A percentile compares a stretch with the other conserved stretches of the same genome.
Evolutionary conservation across 2,797 vertebrate species (phyloP).

Genomic region (Rhinatrema bivittatum): DNA sequence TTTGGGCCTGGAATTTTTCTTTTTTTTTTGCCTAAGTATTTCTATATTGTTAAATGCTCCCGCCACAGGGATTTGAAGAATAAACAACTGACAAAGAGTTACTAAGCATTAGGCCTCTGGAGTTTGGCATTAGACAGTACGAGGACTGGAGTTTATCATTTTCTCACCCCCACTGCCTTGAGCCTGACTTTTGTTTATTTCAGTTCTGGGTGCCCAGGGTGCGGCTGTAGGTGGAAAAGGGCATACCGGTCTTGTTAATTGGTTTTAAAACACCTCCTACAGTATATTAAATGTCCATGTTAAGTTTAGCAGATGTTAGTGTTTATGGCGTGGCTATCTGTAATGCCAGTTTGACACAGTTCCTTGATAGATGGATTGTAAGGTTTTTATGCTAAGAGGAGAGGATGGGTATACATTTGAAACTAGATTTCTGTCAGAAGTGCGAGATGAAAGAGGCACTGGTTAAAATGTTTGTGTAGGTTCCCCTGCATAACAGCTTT

Average conservation of each 20-base stretch:
- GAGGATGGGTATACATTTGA: no score
- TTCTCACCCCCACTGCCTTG: conserved; percentile 17
- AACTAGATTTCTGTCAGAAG: no score
- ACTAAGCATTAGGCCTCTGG: conserved; percentile 13
- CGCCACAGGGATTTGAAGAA: conserved; percentile 18
- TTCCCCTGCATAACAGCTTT: no score
- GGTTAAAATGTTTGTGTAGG: no score
- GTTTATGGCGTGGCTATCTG: conserved; percentile 6
- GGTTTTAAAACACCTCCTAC: no score
- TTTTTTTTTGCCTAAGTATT: conserved; percentile 42
- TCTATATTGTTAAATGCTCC: conserved; percentile 38
- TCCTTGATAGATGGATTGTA: not conserved
- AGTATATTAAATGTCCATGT: no score
- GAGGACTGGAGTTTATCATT: conserved; percentile 29
- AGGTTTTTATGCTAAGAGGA: not conserved
- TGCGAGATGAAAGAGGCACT: no score
- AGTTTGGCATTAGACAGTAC: conserved; percentile 24
- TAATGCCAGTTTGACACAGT: not conserved
- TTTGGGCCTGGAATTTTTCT: conserved; percentile 43
- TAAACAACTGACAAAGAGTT: conserved; percentile 30
- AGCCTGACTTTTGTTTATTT: conserved; percentile 23
- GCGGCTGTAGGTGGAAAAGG: conserved; percentile 5
- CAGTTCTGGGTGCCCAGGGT: not conserved
- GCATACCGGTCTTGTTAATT: conserved; percentile 12
- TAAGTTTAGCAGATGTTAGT: conserved; percentile 4